Conservation (phyloP, 2,888 invertebrate species). For the Helobdella robusta region DNA sequence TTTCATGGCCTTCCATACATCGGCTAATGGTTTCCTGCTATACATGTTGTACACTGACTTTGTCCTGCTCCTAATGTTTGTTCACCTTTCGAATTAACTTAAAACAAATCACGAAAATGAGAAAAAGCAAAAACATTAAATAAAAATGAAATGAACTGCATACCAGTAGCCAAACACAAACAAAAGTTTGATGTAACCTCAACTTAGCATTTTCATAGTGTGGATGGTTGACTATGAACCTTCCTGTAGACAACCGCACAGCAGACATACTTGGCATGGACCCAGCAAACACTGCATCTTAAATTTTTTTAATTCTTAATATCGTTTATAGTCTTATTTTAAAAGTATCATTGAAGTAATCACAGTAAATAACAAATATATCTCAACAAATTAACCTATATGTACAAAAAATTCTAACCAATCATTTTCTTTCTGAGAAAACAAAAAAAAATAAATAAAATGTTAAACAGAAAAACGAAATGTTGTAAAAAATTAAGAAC, state of each 20-base stretch:
- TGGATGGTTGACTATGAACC: constrained; percentile 21
- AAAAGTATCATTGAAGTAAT: no score
- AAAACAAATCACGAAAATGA: neutral
- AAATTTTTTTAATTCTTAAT: no score
- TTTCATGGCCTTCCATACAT: constrained; percentile 13
- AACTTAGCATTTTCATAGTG: constrained; percentile 16
- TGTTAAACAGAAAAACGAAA: neutral
- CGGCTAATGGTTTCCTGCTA: constrained; percentile 6
- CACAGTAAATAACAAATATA: no score
- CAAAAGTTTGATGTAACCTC: constrained; percentile 7
- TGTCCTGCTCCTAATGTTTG: constrained; percentile 4
- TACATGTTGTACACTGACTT: constrained; percentile 16
- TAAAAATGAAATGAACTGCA: neutral
- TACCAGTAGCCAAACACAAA: neutral
- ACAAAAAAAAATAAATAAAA: neutral
- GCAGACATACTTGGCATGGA: constrained; percentile 16
- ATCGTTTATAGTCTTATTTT: no score
- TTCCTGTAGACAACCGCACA: constrained; percentile 6
- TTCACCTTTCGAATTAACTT: no score
- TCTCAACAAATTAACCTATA: no score
- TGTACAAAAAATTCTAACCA: no score
- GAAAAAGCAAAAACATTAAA: neutral
- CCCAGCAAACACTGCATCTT: constrained; percentile 23
- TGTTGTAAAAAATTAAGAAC: no score
- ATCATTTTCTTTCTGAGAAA: neutral